Conservation (phyloP, 2,113 vertebrate genomes). For the Lates calcarifer region DNA sequence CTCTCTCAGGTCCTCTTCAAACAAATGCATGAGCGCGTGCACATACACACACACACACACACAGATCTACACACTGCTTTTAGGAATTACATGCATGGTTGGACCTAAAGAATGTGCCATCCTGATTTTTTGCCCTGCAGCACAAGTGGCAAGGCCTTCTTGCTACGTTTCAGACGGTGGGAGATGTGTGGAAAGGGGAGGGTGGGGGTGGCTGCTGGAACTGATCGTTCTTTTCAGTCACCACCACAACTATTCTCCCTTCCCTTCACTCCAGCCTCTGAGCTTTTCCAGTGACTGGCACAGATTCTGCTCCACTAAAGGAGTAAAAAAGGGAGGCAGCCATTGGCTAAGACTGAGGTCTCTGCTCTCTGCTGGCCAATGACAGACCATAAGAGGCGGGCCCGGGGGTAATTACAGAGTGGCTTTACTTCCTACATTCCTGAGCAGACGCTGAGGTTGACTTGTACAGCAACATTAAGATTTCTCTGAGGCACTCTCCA, state of each 20-base stretch:
- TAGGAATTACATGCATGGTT: slow-evolving; percentile 68
- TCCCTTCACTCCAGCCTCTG: slow-evolving; percentile 56
- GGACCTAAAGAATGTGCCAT: slow-evolving; percentile 71
- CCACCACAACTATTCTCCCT: slow-evolving; percentile 64
- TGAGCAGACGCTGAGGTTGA: slow-evolving; percentile 58
- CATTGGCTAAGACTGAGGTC: slow-evolving; percentile 45
- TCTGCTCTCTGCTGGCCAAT: slow-evolving; percentile 55
- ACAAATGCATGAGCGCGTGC: not conserved
- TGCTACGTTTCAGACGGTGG: slow-evolving; percentile 21
- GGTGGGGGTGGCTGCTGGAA: slow-evolving; percentile 41
- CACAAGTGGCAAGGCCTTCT: slow-evolving; percentile 53
- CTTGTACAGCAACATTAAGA: slow-evolving; percentile 30
- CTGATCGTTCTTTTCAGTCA: slow-evolving; percentile 66
- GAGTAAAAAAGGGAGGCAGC: slow-evolving; percentile 5
- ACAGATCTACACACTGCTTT: slow-evolving; percentile 22
- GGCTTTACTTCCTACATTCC: slow-evolving; percentile 77
- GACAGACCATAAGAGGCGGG: slow-evolving; percentile 10
- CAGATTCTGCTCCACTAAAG: slow-evolving; percentile 31
- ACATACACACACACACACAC: slow-evolving; percentile 7
- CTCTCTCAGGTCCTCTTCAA: slow-evolving; percentile 13
- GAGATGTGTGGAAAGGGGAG: not conserved
- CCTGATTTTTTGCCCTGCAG: slow-evolving; percentile 70
- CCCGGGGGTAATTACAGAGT: slow-evolving; percentile 76
- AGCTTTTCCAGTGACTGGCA: slow-evolving; percentile 66
- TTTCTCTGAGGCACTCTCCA: slow-evolving; percentile 1